Conservation (phyloP, 2,113 vertebrate species). For the Epinephelus moara region DNA sequence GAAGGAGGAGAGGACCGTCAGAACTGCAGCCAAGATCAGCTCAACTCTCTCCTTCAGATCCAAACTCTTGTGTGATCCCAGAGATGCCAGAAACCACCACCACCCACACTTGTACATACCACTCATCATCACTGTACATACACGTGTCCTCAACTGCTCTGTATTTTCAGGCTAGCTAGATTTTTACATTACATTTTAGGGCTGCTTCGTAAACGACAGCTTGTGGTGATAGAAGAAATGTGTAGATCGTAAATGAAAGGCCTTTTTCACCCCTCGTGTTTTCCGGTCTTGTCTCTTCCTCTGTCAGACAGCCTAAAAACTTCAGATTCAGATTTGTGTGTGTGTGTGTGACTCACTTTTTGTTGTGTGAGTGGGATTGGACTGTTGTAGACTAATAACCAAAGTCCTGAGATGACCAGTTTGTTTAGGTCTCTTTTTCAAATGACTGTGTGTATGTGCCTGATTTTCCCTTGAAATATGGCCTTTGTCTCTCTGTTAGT, state of each 20-base stretch:
- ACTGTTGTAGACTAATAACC: background rate
- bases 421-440: background rate
- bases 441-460: conserved; percentile 8
- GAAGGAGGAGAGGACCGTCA: background rate
- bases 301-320: background rate
- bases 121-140: conserved; percentile 63
- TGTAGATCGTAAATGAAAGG: conserved; percentile 21
- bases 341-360: conserved; percentile 10
- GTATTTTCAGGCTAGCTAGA: conserved; percentile 36
- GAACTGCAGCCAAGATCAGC: conserved; percentile 24
- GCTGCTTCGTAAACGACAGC: background rate
- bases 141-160: conserved; percentile 29
- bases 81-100: conserved; percentile 51
- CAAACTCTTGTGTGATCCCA: conserved; percentile 13
- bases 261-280: background rate
- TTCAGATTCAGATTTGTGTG: background rate
- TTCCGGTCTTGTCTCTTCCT: conserved; percentile 9
- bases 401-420: conserved; percentile 9
- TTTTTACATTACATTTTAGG: conserved; percentile 50
- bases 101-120: conserved; percentile 65
- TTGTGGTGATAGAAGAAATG: conserved; percentile 45
- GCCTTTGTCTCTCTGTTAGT: background rate
- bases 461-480: background rate
- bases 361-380: conserved; percentile 21
- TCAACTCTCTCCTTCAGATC: conserved; percentile 31